phyloP scores from a whole-genome alignment of 2,113 vertebrate genomes.

The Agapornis roseicollis region DNA sequence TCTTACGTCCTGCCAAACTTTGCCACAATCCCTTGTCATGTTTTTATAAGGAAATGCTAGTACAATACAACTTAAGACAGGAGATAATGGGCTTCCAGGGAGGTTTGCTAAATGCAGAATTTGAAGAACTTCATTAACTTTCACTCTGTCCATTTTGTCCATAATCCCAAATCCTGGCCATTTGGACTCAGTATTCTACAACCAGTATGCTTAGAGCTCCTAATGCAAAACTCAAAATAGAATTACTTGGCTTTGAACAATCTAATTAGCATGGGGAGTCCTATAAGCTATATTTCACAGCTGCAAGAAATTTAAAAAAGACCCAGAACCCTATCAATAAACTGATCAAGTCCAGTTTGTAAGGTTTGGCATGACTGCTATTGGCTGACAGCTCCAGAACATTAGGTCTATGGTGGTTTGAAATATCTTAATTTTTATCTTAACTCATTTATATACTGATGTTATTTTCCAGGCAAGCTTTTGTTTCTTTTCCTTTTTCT shows the following conservation, averaged over 20 bases:
- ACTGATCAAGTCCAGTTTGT: neutral
- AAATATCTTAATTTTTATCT: neutral
- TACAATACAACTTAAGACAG: neutral
- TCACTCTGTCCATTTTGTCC: neutral
- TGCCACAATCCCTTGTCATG: neutral
- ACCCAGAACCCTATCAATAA: neutral
- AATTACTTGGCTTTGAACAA: neutral
- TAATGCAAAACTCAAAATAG: neutral
- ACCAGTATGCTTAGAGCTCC: neutral
- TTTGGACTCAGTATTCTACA: neutral
- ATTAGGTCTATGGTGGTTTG: neutral
- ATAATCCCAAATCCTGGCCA: neutral
- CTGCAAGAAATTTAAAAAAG: neutral
- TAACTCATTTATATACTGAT: neutral
- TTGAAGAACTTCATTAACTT: neutral
- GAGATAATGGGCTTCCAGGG: neutral
- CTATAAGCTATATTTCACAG: neutral
- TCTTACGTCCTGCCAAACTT: neutral
- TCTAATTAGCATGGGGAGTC: neutral
- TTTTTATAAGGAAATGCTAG: conserved; percentile 7
- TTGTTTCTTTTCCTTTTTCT: neutral
- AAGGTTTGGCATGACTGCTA: neutral
- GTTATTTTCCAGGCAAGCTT: neutral
- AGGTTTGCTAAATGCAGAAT: neutral
- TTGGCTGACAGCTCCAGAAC: neutral